Evolutionary conservation across 2,888 invertebrate species (phyloP).

Genomic region (Cephus runcator): DNA sequence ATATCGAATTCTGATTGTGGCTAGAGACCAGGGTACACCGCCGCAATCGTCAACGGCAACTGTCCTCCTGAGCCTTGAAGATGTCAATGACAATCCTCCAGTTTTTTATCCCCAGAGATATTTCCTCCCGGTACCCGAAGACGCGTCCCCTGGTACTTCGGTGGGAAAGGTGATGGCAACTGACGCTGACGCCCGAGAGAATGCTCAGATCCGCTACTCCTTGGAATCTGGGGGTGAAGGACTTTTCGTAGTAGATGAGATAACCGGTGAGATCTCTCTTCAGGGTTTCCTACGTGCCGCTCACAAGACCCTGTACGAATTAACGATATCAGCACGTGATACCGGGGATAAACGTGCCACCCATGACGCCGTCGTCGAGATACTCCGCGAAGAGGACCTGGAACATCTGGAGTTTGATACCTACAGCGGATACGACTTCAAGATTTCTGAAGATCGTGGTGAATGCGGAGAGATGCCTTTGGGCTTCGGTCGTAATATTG

Average conservation of each 20-base stretch:
- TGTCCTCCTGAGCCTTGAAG: constrained; percentile 81
- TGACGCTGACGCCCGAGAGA: constrained; percentile 90
- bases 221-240: constrained; percentile 84
- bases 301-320: constrained; percentile 76
- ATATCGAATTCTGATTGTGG: constrained; percentile 87
- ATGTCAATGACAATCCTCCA: constrained; percentile 93
- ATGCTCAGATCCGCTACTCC: constrained; percentile 82
- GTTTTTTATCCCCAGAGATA: constrained; percentile 91
- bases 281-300: constrained; percentile 74
- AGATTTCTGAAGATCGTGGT: constrained; percentile 84
- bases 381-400: constrained; percentile 78
- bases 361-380: constrained; percentile 83
- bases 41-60: constrained; percentile 92
- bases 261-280: constrained; percentile 80
- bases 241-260: constrained; percentile 82
- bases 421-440: constrained; percentile 83
- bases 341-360: constrained; percentile 79
- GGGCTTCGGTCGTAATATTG: constrained; percentile 78
- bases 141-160: constrained; percentile 72
- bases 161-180: constrained; percentile 82
- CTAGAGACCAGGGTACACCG: constrained; percentile 91
- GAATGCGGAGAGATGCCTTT: constrained; percentile 59
- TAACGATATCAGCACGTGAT: constrained; percentile 84
- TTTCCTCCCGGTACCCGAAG: constrained; percentile 80
- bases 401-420: constrained; percentile 81